phyloP scores from a whole-genome alignment of 1,140 invertebrate genomes.

The Nasonia giraulti region DNA sequence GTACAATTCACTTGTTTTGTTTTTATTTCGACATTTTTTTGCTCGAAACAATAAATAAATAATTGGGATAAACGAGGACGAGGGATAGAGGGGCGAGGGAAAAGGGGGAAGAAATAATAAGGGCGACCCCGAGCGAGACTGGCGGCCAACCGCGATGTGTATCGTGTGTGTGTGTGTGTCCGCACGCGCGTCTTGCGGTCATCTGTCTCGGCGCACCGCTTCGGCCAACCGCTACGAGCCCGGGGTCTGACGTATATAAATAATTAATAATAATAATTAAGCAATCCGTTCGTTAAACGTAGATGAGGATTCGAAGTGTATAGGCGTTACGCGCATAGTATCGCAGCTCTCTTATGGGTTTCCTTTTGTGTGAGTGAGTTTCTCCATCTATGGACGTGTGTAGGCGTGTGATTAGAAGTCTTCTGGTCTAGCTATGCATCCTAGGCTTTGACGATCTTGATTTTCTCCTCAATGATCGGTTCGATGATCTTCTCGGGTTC shows the following conservation, averaged over 20 bases:
- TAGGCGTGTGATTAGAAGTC: background rate
- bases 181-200: constrained; percentile 27
- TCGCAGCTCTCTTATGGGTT: constrained; percentile 18
- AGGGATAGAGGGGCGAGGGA: constrained; percentile 19
- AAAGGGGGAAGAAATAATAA: constrained; percentile 44
- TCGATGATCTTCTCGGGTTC: background rate
- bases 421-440: background rate
- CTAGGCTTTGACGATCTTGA: constrained; percentile 45
- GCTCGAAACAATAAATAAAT: constrained; percentile 48
- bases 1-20: constrained; percentile 54
- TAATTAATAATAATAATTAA: background rate
- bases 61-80: constrained; percentile 28
- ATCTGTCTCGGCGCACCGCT: background rate
- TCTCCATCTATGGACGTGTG: background rate
- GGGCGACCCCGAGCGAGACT: constrained; percentile 29
- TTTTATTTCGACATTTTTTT: constrained; percentile 56
- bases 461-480: constrained; percentile 10
- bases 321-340: constrained; percentile 17
- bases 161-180: background rate
- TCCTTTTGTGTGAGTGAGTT: background rate
- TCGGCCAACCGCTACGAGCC: constrained; percentile 62
- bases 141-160: background rate
- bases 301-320: background rate
- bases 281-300: background rate
- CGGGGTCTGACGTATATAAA: constrained; percentile 37